Evolutionary conservation across 2,888 invertebrate genomes (phyloP), one percentile per base, ranked within the genome.

Genomic region (Eudemis profundana): DNA sequence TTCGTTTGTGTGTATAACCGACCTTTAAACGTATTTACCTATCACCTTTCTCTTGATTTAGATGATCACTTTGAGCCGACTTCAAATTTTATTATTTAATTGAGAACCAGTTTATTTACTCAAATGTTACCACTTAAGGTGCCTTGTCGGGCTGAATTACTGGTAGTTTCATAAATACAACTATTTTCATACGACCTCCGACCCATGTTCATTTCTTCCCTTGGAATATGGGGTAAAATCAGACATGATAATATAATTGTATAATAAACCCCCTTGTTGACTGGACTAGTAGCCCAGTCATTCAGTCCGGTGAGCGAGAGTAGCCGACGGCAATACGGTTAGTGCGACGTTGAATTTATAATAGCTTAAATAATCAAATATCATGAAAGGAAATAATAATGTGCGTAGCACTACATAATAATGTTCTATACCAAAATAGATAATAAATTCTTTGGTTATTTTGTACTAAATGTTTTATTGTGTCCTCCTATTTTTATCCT

Each of bases 351-450:
- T 51, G 40, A 64, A 59, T 59, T 57, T 59, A 64, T 59, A 53
- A 46, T 65, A 60, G 46, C 59, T 38, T 59, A 57, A 64, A 51
- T 64, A 65, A 65, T 60, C 59, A 53, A 47, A 40, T 59, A 57
- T 66, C 60, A 68, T 23, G 38, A 47, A 54, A 23, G 69, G 69
- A 72, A 73, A 75, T 74, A 74, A 46, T 54, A 36, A 64, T 75
- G 84, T 85, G 84, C 84, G 78, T 84, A 84, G 84, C 84, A 85
- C 83, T 78, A 74, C 77, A 78, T 78, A 74, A 75, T 77, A 60
- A 60, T 84, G 82, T 82, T 84, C 84, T 82, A 84, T 86, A 87
- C 85, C 85, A 87, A 86, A 87, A 82, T 86, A 84, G 82, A 78
- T 79, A 83, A 84, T 84, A 83, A 86, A 86, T 75, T 74, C 74